These are phyloP conservation scores for Perithous albicinctus DNA, from an alignment of 2,888 invertebrate genomes.

Conservation along the genomic window DNA sequence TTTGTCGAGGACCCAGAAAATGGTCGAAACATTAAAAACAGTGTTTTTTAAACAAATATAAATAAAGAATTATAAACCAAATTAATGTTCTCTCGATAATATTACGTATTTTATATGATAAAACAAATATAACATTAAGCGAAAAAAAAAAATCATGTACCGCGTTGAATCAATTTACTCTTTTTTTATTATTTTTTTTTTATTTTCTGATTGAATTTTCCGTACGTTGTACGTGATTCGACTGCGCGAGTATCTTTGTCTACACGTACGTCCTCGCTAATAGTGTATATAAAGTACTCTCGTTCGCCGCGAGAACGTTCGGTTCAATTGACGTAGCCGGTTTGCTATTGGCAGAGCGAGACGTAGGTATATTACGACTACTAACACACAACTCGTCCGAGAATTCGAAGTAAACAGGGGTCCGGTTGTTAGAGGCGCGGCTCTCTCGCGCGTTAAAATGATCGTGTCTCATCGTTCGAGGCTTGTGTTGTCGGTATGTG, in stretches of 20 bases:
- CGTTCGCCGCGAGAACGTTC: conserved; percentile 41
- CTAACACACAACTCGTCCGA: conserved; percentile 1
- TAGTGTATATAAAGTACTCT: conserved; percentile 43
- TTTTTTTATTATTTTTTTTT: no score
- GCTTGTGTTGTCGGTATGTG: conserved; percentile 7
- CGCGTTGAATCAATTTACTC: conserved; percentile 42
- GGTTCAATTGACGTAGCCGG: conserved; percentile 64
- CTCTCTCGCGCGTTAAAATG: conserved; percentile 42
- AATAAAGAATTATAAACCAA: no score
- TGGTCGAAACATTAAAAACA: no score
- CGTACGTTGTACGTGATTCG: conserved; percentile 48
- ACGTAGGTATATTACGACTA: not conserved
- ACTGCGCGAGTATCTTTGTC: conserved; percentile 38
- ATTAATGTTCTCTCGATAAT: no score
- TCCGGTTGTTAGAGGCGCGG: conserved; percentile 41
- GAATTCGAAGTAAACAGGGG: conserved; percentile 41
- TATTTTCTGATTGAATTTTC: conserved; percentile 39
- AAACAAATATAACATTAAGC: conserved; percentile 2
- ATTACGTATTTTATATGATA: not conserved
- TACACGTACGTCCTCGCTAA: conserved; percentile 10
- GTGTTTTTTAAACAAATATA: no score
- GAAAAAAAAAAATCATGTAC: conserved; percentile 2
- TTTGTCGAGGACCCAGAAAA: no score
- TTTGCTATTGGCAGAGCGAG: conserved; percentile 49
- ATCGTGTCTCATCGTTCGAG: conserved; percentile 11